These are phyloP conservation scores for Kryptopterus vitreolus DNA, from an alignment of 2,797 vertebrate genomes.

Conservation along the genomic window DNA sequence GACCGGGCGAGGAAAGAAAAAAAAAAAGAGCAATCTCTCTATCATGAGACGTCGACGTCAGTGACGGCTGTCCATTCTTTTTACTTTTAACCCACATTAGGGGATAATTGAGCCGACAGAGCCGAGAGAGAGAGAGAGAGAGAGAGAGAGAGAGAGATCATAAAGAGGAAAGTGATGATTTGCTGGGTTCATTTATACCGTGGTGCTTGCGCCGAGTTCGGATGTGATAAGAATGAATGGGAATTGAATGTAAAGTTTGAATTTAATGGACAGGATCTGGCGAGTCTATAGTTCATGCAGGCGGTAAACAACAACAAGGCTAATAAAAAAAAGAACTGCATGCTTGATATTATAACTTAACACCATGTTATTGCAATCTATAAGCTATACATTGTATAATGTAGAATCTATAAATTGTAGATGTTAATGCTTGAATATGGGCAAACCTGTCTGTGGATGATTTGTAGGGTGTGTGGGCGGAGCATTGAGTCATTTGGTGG, in stretches of 20 bases:
- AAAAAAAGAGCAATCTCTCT: conserved; percentile 73
- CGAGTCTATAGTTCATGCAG: neutral
- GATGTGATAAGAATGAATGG: conserved; percentile 59
- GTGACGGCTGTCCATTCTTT: conserved; percentile 73
- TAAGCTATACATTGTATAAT: neutral
- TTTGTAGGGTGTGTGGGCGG: too few species aligned
- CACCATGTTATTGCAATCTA: neutral
- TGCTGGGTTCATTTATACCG: conserved; percentile 54
- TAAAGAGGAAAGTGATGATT: conserved; percentile 62
- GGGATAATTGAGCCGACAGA: conserved; percentile 67
- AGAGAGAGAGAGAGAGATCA: conserved; percentile 29
- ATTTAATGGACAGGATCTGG: conserved; percentile 35
- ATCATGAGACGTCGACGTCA: conserved; percentile 59
- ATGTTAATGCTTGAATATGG: too few species aligned
- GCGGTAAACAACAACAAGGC: neutral
- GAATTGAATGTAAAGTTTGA: conserved; percentile 56
- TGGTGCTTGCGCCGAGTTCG: conserved; percentile 47
- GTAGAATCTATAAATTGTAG: neutral
- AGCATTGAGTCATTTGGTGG: too few species aligned
- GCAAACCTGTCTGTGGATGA: too few species aligned
- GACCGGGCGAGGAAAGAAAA: too few species aligned
- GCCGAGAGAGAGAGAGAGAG: conserved; percentile 9
- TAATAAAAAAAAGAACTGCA: neutral
- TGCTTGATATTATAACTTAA: neutral
- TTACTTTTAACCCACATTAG: conserved; percentile 74